These are phyloP conservation scores for Sitobion miscanthi DNA, from an alignment of 1,140 invertebrate genomes.

Conservation along the genomic window DNA sequence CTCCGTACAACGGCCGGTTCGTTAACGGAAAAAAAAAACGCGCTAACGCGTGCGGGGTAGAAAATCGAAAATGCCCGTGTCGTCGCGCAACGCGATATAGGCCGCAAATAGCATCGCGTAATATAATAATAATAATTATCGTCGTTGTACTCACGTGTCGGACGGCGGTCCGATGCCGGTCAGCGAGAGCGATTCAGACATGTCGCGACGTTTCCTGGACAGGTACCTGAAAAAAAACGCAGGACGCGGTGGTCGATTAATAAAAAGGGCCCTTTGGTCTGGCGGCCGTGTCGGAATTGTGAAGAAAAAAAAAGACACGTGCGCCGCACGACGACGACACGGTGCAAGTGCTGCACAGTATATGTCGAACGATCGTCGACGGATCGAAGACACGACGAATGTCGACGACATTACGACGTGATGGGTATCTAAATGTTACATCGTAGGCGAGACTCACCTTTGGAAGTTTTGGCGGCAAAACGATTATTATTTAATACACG, in stretches of 20 bases:
- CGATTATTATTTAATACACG: not conserved
- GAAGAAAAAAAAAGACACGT: not conserved
- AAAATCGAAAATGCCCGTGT: not conserved
- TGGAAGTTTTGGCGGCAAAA: not conserved
- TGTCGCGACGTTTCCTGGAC: not conserved
- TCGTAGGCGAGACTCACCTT: not conserved
- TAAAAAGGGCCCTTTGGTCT: not conserved
- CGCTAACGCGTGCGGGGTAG: not conserved
- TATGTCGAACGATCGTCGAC: not conserved
- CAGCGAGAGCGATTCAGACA: constrained; percentile 41
- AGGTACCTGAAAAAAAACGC: not conserved
- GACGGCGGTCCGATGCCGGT: constrained; percentile 43
- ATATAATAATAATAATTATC: not conserved
- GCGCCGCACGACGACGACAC: too few species aligned
- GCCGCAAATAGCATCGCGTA: too few species aligned
- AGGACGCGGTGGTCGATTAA: not conserved
- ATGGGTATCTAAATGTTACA: too few species aligned
- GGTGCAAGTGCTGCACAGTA: not conserved
- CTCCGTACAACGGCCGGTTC: not conserved
- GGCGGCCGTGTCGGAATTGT: not conserved
- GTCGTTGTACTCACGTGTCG: constrained; percentile 18
- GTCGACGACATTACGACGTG: too few species aligned
- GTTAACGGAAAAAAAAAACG: not conserved
- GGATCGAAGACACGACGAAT: too few species aligned
- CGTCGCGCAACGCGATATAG: too few species aligned